Conservation (phyloP, 1,140 invertebrate genomes). For the Lanistes nyassanus region DNA sequence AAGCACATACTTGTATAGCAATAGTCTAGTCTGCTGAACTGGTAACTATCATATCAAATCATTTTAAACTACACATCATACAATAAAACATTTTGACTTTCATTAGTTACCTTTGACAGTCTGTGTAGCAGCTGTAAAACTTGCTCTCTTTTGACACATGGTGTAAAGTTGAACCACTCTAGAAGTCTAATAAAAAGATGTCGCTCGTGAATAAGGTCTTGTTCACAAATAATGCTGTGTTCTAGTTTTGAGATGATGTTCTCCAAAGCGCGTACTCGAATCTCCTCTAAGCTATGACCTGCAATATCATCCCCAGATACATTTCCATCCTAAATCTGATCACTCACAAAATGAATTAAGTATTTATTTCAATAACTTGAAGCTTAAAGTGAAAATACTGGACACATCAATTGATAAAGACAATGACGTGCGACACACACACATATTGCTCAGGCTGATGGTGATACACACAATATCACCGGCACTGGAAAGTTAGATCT, state of each 20-base stretch:
- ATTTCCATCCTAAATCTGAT: neutral
- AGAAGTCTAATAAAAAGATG: slow-evolving; percentile 61
- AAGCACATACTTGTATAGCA: neutral
- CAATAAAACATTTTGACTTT: neutral
- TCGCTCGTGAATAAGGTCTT: slow-evolving; percentile 63
- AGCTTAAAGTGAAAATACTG: neutral
- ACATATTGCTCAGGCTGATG: too few species aligned
- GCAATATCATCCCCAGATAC: slow-evolving; percentile 20
- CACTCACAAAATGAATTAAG: too few species aligned
- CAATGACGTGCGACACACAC: neutral
- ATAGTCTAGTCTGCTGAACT: slow-evolving; percentile 11
- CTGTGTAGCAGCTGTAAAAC: slow-evolving; percentile 52
- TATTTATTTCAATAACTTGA: neutral
- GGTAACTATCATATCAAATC: neutral
- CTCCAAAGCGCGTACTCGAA: slow-evolving; percentile 59
- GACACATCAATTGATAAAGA: neutral
- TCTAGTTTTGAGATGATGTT: slow-evolving; percentile 65
- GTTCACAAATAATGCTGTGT: slow-evolving; percentile 60
- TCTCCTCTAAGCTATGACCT: slow-evolving; percentile 65
- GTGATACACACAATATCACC: too few species aligned
- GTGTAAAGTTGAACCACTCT: slow-evolving; percentile 65
- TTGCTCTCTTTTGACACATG: slow-evolving; percentile 51
- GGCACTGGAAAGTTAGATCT: too few species aligned
- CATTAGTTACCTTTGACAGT: slow-evolving; percentile 56
- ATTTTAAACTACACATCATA: neutral